phyloP scores from a whole-genome alignment of 2,888 invertebrate species.

The Agriopis aurantiaria region DNA sequence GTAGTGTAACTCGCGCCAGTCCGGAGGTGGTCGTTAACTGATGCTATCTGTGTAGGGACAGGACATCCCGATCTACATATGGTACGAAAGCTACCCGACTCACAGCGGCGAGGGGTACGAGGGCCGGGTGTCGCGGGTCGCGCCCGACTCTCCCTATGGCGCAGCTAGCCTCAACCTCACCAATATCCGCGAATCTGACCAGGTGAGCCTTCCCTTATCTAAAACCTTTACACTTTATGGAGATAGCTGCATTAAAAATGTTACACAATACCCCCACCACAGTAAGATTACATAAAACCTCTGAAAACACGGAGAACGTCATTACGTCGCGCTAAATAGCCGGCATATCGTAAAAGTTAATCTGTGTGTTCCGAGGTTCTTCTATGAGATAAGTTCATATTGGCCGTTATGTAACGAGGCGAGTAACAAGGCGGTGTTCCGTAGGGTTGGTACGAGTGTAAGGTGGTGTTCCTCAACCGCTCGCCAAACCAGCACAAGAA shows the following conservation, averaged over 20 bases:
- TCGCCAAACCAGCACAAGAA: conserved; percentile 96
- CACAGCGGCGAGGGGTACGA: conserved; percentile 98
- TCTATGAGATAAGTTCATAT: conserved; percentile 31
- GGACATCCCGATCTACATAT: conserved; percentile 98
- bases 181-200: conserved; percentile 95
- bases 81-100: conserved; percentile 99
- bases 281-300: conserved; percentile 26
- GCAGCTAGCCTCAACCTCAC: conserved; percentile 98
- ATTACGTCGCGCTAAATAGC: conserved; percentile 26
- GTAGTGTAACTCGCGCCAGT: conserved; percentile 59
- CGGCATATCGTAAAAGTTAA: conserved; percentile 32
- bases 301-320: conserved; percentile 26
- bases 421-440: conserved; percentile 15
- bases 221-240: not conserved
- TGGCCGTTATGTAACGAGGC: conserved; percentile 23
- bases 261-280: conserved; percentile 3
- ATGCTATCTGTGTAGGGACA: conserved; percentile 90
- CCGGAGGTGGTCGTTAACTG: conserved; percentile 50
- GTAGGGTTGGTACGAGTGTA: conserved; percentile 97
- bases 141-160: conserved; percentile 95
- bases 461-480: conserved; percentile 97
- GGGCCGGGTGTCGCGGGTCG: conserved; percentile 95
- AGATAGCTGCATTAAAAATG: conserved; percentile 5
- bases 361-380: conserved; percentile 26
- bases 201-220: conserved; percentile 72